Evolutionary conservation across 2,113 vertebrate species (phyloP), one percentile per base, ranked within the genome.

Genomic region (Pluvianellus socialis): DNA sequence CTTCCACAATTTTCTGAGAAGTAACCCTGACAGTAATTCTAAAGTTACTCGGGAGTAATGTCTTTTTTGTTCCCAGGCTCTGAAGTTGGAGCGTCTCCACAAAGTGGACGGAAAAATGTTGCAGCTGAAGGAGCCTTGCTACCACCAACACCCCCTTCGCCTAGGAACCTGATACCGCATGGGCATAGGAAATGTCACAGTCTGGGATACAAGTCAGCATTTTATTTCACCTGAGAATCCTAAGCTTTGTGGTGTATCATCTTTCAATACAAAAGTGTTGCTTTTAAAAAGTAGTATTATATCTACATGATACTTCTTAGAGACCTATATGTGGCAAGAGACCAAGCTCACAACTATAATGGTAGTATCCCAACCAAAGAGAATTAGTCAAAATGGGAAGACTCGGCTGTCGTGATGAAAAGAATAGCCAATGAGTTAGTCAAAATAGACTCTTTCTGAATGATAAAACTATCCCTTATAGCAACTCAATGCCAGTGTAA

Each of bases 171-270:
- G 85, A 98, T 99, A 83, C 98, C 99, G 1, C 99, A 99, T 0
- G 99, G 99, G 24, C 99, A 99, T 47, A 99, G 99, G 97, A 99
- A 99, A 93, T 99, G 99, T 97, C 99, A 99, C 95, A 99, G 99
- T 96, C 96, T 99, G 97, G 99, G 99, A 94, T 99, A 99, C 98
- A 99, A 99, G 99, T 99, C 94, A 98, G 99, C 91, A 58, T 83
- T 92, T 86, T 70, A 47, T 80, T 96, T 73, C 53, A 73, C 52
- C 70, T 87, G 17, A 62, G 68, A 15, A 40, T 45, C 53, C 44
- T 87, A 21, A 65, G 35, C 14, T 75, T 75, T 81, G n/a, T 62
- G 75, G 23, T 50, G 6, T 13, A 22, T 71, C 49, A 11, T 28
- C 4, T 74, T 52, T 44, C 40, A 27, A 1, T 30, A 33, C 17